These are phyloP conservation scores for Halictus ligatus DNA, from an alignment of 2,888 invertebrate genomes.

Conservation along the genomic window DNA sequence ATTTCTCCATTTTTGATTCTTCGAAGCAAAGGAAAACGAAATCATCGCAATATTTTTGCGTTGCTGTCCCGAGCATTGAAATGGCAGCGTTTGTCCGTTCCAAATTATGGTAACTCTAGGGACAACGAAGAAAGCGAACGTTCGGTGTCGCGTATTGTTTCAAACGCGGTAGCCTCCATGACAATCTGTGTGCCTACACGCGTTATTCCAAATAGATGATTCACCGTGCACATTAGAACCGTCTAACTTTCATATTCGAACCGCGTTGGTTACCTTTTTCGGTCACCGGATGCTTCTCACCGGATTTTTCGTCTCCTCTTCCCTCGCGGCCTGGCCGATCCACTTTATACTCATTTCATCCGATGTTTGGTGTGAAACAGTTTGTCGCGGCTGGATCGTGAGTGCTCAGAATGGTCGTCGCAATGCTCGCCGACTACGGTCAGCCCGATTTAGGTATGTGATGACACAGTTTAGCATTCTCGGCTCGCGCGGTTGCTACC, in stretches of 20 bases:
- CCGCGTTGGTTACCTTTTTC: constrained; percentile 57
- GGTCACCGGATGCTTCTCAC: constrained; percentile 34
- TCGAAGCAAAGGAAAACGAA: background rate
- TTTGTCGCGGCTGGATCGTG: constrained; percentile 51
- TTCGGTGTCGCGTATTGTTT: background rate
- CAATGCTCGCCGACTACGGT: constrained; percentile 79
- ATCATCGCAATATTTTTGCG: background rate
- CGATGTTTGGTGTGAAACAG: constrained; percentile 57
- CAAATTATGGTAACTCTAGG: background rate
- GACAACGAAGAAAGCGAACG: background rate
- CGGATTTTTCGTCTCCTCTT: constrained; percentile 37
- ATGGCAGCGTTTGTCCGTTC: background rate
- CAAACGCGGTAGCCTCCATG: constrained; percentile 23
- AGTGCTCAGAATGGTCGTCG: constrained; percentile 77
- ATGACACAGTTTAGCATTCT: constrained; percentile 8
- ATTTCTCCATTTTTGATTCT: background rate
- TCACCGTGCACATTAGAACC: constrained; percentile 47
- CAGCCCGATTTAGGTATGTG: constrained; percentile 78
- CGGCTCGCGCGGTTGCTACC: background rate
- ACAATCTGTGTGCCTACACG: constrained; percentile 57
- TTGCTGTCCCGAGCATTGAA: background rate
- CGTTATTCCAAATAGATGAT: constrained; percentile 58
- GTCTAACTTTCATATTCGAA: constrained; percentile 46
- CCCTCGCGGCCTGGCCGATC: constrained; percentile 1
- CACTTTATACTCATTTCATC: background rate